phyloP scores from a whole-genome alignment of 2,113 vertebrate genomes.

The Aegotheles bennettii region DNA sequence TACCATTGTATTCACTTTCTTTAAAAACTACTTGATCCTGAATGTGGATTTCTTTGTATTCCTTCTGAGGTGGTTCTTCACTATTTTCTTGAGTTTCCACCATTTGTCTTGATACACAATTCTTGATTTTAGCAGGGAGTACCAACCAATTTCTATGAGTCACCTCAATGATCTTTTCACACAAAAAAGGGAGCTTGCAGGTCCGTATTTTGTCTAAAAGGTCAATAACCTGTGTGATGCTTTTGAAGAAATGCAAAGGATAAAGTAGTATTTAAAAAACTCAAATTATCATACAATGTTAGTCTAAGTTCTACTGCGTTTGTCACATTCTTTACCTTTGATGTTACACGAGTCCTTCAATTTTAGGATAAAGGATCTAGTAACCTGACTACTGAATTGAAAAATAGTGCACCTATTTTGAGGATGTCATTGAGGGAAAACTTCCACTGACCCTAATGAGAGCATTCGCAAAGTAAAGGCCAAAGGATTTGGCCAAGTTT shows the following conservation, averaged over 20 bases:
- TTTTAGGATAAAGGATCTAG: background rate
- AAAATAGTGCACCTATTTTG: background rate
- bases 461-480: background rate
- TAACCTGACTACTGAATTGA: background rate
- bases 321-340: background rate
- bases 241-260: constrained; percentile 66
- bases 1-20: constrained; percentile 61
- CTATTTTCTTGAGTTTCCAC: constrained; percentile 41
- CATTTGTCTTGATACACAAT: constrained; percentile 61
- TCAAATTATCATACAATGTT: background rate
- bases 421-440: background rate
- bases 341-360: background rate
- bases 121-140: constrained; percentile 77
- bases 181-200: constrained; percentile 74
- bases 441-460: background rate
- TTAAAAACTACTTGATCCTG: constrained; percentile 21
- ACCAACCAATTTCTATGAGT: constrained; percentile 84
- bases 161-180: constrained; percentile 84
- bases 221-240: constrained; percentile 88
- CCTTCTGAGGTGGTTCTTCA: constrained; percentile 26
- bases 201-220: constrained; percentile 82
- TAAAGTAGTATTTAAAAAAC: background rate
- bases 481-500: background rate
- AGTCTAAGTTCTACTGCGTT: background rate
- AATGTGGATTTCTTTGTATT: background rate